Conservation (phyloP, 2,113 vertebrate species). For the Charina bottae region DNA sequence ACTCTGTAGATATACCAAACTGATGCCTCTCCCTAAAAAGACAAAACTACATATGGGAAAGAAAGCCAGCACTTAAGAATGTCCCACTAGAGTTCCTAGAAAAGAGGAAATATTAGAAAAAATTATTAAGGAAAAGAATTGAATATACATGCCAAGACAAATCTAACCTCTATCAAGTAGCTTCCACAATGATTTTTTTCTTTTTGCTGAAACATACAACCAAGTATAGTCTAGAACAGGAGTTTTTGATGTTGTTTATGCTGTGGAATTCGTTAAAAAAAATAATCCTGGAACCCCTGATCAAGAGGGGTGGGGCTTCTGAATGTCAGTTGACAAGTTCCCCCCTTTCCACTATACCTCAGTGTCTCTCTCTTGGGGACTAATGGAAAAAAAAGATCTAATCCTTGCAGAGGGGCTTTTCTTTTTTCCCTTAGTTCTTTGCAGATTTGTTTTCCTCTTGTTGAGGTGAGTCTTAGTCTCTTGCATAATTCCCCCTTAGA, state of each 20-base stretch:
- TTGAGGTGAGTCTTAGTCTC: background rate
- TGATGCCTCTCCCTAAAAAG: background rate
- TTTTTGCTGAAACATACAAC: background rate
- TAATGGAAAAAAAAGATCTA: background rate
- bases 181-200: background rate
- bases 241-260: background rate
- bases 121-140: no score
- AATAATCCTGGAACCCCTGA: background rate
- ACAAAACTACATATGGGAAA: background rate
- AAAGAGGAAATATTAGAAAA: background rate
- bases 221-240: background rate
- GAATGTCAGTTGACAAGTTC: background rate
- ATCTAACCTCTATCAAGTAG: background rate
- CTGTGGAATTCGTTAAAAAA: background rate
- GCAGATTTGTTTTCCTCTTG: background rate
- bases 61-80: background rate
- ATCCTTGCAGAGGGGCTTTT: background rate
- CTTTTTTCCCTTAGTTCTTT: background rate
- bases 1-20: background rate
- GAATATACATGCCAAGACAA: no score
- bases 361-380: background rate
- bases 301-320: background rate
- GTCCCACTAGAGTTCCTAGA: background rate
- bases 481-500: background rate
- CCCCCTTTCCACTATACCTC: background rate